A percentile compares a stretch with the other conserved stretches of the same genome.
phyloP scores from a whole-genome alignment of 2,888 invertebrate genomes.

The Agelastica alni region DNA sequence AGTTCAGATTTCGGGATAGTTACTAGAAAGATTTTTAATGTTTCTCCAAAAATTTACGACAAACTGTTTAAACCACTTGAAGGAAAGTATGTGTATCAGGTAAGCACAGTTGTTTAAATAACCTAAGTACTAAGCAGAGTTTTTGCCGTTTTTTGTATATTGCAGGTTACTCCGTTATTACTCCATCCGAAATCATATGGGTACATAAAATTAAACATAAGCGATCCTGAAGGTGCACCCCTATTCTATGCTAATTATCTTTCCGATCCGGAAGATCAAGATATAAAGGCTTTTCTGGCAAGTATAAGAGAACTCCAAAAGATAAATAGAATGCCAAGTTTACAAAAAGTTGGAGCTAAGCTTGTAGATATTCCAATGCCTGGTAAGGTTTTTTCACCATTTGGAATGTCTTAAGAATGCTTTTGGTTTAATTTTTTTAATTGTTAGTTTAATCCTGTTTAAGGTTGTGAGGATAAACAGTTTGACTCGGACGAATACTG shows the following conservation, averaged over 20 bases:
- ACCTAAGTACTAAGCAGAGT: too few species aligned
- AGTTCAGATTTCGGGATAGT: conserved; percentile 45
- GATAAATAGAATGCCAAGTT: conserved; percentile 57
- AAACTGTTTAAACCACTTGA: conserved; percentile 62
- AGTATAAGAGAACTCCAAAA: conserved; percentile 59
- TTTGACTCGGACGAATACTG: too few species aligned
- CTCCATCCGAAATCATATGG: conserved; percentile 74
- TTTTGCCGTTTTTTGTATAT: too few species aligned
- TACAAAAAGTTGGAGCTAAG: conserved; percentile 49
- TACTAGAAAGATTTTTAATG: conserved; percentile 56
- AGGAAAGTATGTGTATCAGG: conserved; percentile 43
- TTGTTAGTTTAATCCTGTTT: too few species aligned
- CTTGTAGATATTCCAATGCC: conserved; percentile 31
- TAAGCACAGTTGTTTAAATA: too few species aligned
- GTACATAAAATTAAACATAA: conserved; percentile 66
- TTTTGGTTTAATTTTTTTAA: too few species aligned
- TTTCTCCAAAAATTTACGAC: conserved; percentile 62
- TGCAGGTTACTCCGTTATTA: conserved; percentile 61
- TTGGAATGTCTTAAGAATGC: too few species aligned
- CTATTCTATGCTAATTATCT: conserved; percentile 80
- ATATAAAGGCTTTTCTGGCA: conserved; percentile 50
- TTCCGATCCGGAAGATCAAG: conserved; percentile 63
- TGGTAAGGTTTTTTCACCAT: conserved; percentile 31
- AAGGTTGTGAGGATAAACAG: too few species aligned
- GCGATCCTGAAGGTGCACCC: conserved; percentile 72